These are phyloP conservation scores for Ranitomeya imitator DNA, from an alignment of 2,113 vertebrate genomes.

Conservation along the genomic window DNA sequence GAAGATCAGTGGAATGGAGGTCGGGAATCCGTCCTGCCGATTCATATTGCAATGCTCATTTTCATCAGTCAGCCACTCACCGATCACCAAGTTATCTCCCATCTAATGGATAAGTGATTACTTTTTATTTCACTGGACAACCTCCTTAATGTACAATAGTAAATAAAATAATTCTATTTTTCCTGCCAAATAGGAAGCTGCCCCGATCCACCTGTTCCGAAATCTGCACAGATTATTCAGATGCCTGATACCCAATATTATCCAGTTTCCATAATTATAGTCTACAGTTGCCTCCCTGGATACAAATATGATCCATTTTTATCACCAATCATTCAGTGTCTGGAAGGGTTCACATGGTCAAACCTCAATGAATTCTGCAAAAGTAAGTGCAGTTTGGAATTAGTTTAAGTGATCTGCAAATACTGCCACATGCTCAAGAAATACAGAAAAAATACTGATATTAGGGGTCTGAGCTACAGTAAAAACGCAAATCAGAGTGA, in stretches of 20 bases:
- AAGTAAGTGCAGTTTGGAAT: constrained; percentile 4
- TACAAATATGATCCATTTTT: background rate
- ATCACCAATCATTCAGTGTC: background rate
- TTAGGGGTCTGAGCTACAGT: too few species aligned
- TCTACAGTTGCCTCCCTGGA: background rate
- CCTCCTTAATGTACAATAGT: too few species aligned
- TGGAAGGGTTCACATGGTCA: background rate
- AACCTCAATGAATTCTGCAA: background rate
- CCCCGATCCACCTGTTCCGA: background rate
- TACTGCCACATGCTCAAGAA: background rate
- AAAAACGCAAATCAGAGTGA: too few species aligned
- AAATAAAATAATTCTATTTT: background rate
- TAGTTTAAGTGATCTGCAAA: background rate
- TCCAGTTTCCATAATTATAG: background rate
- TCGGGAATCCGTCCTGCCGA: too few species aligned
- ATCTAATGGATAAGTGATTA: too few species aligned
- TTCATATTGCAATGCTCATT: too few species aligned
- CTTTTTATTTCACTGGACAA: too few species aligned
- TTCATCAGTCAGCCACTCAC: too few species aligned
- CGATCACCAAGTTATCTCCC: too few species aligned
- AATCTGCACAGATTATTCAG: background rate
- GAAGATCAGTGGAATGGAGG: too few species aligned
- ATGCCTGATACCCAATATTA: background rate
- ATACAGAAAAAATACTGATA: background rate
- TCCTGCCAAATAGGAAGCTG: background rate